Evolutionary conservation across 2,113 vertebrate species (phyloP).

Genomic region (Pardalotus punctatus): DNA sequence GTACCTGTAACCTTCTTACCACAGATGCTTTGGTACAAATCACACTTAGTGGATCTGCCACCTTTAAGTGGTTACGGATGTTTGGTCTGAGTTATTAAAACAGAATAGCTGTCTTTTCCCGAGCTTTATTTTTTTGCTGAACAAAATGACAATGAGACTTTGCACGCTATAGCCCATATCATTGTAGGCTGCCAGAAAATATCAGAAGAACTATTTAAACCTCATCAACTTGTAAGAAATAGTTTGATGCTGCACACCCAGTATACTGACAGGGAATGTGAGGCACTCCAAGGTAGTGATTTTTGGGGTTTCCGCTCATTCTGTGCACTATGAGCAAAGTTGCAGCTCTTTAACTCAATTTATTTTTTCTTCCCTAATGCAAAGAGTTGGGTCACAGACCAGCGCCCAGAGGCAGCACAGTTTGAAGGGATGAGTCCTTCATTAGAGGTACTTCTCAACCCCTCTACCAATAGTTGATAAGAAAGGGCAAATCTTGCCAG

Average conservation of each 20-base stretch:
- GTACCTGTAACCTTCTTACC: conserved; percentile 36
- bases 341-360: background rate
- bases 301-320: background rate
- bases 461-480: background rate
- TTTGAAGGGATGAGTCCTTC: background rate
- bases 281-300: background rate
- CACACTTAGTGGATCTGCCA: conserved; percentile 31
- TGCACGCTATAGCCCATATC: background rate
- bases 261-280: background rate
- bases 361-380: background rate
- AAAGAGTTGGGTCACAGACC: background rate
- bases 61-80: background rate
- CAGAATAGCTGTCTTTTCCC: background rate
- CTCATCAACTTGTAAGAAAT: background rate
- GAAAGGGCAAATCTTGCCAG: background rate
- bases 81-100: conserved; percentile 55
- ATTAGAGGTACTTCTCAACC: background rate
- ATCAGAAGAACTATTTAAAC: background rate
- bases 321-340: background rate
- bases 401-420: background rate
- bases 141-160: background rate
- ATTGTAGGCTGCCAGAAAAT: background rate
- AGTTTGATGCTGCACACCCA: background rate
- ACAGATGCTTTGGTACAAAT: conserved; percentile 54
- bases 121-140: background rate